Conservation (phyloP, 2,113 vertebrate genomes). For the Eretmochelys imbricata region DNA sequence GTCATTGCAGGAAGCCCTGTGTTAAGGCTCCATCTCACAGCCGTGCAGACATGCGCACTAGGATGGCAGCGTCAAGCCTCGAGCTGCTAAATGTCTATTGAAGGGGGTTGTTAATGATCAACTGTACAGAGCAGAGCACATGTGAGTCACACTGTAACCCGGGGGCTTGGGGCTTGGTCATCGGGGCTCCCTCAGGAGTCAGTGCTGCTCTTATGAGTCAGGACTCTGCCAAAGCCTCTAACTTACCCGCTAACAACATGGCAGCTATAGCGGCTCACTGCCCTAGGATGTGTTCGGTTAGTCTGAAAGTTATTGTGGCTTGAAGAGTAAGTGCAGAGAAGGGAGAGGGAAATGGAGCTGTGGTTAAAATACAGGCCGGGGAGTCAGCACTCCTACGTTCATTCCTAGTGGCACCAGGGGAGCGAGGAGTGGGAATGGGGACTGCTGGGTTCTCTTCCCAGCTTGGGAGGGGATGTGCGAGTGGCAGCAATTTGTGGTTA, state of each 20-base stretch:
- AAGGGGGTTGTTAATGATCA: not conserved
- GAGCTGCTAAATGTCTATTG: not conserved
- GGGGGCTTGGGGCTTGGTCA: not conserved
- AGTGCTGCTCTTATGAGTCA: not conserved
- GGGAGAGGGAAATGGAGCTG: not conserved
- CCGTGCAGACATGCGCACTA: fast-evolving
- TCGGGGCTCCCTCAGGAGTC: not conserved
- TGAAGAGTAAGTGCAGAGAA: not conserved
- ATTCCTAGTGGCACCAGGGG: not conserved
- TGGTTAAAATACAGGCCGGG: not conserved
- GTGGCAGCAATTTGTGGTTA: not conserved
- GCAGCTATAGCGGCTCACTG: not conserved
- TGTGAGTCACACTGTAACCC: not conserved
- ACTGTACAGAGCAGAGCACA: not conserved
- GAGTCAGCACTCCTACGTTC: not conserved
- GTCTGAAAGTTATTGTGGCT: not conserved
- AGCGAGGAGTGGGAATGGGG: not conserved
- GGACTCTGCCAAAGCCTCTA: not conserved
- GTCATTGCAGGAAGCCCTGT: not conserved
- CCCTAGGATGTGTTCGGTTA: not conserved
- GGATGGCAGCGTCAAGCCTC: not conserved
- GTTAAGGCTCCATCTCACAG: not conserved
- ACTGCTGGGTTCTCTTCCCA: not conserved
- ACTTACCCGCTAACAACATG: not conserved
- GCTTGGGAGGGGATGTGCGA: not conserved